Evolutionary conservation across 23 tunicate species (phyloP), one percentile per base, ranked within the genome.

Genomic region (Diplosoma virens): DNA sequence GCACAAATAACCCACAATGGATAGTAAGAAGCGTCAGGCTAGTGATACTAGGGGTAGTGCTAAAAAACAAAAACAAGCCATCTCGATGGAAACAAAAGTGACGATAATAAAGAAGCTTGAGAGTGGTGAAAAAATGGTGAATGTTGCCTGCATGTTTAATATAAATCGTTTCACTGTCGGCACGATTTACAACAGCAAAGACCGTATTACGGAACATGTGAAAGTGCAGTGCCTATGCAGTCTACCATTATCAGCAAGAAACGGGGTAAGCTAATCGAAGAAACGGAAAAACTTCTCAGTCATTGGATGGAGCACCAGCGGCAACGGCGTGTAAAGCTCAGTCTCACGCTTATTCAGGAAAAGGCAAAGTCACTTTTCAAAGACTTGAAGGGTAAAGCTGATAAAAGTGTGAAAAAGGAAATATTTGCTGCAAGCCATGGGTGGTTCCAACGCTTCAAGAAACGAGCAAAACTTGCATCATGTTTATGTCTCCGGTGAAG

Each of bases 11-110:
- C n/a, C n/a, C n/a, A 34, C 16, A 26, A 34, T 37, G 75, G 54
- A 34, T 68, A 37, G 53, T 68, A 35, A 68, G 54, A 68, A 68
- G 75, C 75, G 54, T 68, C 35, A 68, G 54, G 75, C 75, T 47
- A 72, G 78, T 48, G 47, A 72, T 72, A 20, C 1, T 32, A 47
- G 78, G 24, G 50, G 52, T 37, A 21, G 25, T 18, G n/a, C 24
- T n/a, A n/a, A 48, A 24, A 72, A 72, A 72, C n/a, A n/a, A 48
- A 35, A 61, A 27, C 78, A 72, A 72, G 78, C 78, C 61, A 72
- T 72, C 78, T 72, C 78, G 61, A 72, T 72, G 60, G 78, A 72
- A 47, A 72, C 78, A 72, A 72, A 72, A 48, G 36, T 72, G 78
- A 4, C 20, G 35, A 72, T 72, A 48, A 72, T 27, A 72, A 72